A percentile compares a stretch with the other conserved stretches of the same genome.
phyloP scores from a whole-genome alignment of 2,113 vertebrate genomes.

The Phrynocephalus versicolor region DNA sequence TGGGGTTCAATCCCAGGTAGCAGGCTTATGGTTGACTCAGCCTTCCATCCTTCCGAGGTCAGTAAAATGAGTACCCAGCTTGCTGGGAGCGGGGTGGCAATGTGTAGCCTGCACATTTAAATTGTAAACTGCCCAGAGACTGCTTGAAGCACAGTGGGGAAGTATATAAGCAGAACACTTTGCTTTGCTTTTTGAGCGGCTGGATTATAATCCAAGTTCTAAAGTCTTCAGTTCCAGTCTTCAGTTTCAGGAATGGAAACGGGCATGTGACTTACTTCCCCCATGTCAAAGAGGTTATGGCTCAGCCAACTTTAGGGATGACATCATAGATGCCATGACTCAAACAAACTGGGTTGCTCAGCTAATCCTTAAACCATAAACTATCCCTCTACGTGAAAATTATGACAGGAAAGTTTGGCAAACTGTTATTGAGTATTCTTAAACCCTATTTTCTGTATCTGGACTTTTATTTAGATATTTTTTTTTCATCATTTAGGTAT shows the following conservation, averaged over 20 bases:
- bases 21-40: too few species aligned
- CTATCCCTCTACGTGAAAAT: neutral
- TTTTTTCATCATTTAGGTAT: neutral
- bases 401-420: neutral
- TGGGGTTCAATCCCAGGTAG: too few species aligned
- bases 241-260: neutral
- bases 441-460: conserved; percentile 62
- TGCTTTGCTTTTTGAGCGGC: too few species aligned
- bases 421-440: conserved; percentile 18
- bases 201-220: too few species aligned
- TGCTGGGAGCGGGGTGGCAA: too few species aligned
- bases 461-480: conserved; percentile 51
- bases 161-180: too few species aligned
- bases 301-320: neutral
- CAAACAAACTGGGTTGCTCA: neutral
- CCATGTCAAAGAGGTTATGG: neutral
- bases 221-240: neutral
- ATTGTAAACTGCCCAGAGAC: too few species aligned
- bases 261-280: neutral
- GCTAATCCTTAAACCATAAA: neutral
- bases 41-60: too few species aligned
- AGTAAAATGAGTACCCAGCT: too few species aligned
- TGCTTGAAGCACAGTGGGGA: too few species aligned
- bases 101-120: too few species aligned
- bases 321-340: neutral